Conservation (phyloP, 2,888 invertebrate species). For the Sarcophaga caerulescens region DNA sequence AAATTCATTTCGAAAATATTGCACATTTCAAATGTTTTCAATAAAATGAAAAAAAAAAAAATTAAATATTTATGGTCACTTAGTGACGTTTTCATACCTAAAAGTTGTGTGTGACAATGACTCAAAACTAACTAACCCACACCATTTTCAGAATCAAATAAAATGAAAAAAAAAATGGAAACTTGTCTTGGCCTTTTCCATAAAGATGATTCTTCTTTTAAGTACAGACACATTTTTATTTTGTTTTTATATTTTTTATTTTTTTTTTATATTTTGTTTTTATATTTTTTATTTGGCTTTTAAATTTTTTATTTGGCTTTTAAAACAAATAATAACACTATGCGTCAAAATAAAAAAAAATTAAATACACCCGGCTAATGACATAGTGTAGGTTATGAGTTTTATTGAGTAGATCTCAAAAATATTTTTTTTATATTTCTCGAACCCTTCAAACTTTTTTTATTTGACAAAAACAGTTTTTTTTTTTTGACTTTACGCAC, state of each 20-base stretch:
- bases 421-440: no score
- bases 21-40: not conserved
- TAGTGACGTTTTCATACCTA: not conserved
- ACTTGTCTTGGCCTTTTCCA: not conserved
- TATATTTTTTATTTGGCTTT: no score
- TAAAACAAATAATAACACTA: not conserved
- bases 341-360: no score
- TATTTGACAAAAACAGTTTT: no score
- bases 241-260: no score
- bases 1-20: not conserved
- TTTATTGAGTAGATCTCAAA: no score
- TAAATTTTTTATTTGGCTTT: not conserved
- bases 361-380: no score
- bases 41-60: not conserved
- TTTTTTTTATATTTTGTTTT: no score
- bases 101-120: not conserved
- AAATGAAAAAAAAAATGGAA: not conserved
- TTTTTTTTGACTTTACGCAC: no score
- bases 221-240: no score
- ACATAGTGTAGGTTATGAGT: no score
- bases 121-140: not conserved
- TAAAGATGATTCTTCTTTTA: not conserved
- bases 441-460: no score
- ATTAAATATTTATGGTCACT: not conserved
- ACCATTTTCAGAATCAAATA: not conserved